Percentiles rank a stretch among this genome's conserved stretches.
phyloP scores from a whole-genome alignment of 1,140 invertebrate genomes.

The Bombus superbus region DNA sequence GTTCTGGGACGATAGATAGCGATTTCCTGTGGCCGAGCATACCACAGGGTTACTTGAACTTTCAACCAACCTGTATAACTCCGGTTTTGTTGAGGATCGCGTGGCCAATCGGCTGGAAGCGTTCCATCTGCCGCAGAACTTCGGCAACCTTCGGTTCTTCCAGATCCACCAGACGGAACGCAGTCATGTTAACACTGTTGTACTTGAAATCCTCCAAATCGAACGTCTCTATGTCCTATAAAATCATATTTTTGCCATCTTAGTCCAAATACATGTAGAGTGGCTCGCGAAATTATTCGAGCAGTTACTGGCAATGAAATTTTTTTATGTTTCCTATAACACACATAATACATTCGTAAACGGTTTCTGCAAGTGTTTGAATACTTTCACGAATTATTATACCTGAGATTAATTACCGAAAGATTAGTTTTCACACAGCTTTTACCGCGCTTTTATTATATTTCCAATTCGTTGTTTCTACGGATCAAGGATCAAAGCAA shows the following conservation, averaged over 20 bases:
- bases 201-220: conserved; percentile 97
- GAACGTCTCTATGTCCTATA: conserved; percentile 92
- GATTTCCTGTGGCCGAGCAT: conserved; percentile 25
- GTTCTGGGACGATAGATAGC: neutral
- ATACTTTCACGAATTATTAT: neutral
- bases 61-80: conserved; percentile 87
- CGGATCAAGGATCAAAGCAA: conserved; percentile 2
- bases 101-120: conserved; percentile 92
- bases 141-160: conserved; percentile 90
- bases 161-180: conserved; percentile 93
- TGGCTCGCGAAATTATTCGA: no score
- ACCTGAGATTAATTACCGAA: neutral
- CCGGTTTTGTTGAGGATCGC: conserved; percentile 90
- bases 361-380: neutral
- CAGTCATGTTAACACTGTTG: conserved; percentile 96
- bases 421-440: neutral
- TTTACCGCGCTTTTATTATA: neutral
- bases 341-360: neutral
- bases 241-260: conserved; percentile 52
- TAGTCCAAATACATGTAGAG: neutral
- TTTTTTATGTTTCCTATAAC: neutral
- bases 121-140: conserved; percentile 92
- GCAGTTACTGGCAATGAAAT: neutral
- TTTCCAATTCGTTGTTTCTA: neutral
- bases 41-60: conserved; percentile 45